These are phyloP conservation scores for Lepus timidus DNA, from an alignment of 2,113 vertebrate species.

Conservation along the genomic window DNA sequence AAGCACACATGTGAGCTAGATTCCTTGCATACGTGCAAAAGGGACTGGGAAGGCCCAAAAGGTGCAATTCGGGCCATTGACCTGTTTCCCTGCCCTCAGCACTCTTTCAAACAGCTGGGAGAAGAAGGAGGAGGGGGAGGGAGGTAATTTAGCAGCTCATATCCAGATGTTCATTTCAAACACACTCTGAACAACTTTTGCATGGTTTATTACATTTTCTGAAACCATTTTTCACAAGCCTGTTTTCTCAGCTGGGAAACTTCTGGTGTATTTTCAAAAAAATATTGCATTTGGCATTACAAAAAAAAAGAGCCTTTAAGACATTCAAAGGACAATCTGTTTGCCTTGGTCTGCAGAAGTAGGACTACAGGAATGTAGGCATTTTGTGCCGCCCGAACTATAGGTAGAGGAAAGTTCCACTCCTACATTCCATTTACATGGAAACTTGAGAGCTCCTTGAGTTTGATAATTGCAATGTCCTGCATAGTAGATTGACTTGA, in stretches of 20 bases:
- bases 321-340: constrained; percentile 92
- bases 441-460: constrained; percentile 85
- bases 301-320: constrained; percentile 91
- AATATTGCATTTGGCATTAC: constrained; percentile 94
- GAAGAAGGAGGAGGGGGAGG: constrained; percentile 79
- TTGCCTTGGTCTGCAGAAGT: constrained; percentile 89
- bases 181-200: constrained; percentile 92
- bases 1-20: constrained; percentile 86
- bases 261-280: constrained; percentile 93
- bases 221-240: constrained; percentile 93
- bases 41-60: constrained; percentile 73
- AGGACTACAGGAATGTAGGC: constrained; percentile 87
- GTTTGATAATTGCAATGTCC: constrained; percentile 57
- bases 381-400: constrained; percentile 88
- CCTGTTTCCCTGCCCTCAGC: constrained; percentile 90
- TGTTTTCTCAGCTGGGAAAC: constrained; percentile 94
- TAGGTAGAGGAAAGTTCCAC: constrained; percentile 89
- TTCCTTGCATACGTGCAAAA: constrained; percentile 86
- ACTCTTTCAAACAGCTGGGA: constrained; percentile 91
- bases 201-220: constrained; percentile 93
- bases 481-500: constrained; percentile 58
- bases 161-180: constrained; percentile 92
- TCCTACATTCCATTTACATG: constrained; percentile 83
- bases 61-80: constrained; percentile 87
- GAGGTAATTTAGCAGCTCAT: constrained; percentile 88